These are phyloP conservation scores for Agonopterix subpropinquella DNA, from an alignment of 2,888 invertebrate genomes.

Conservation along the genomic window DNA sequence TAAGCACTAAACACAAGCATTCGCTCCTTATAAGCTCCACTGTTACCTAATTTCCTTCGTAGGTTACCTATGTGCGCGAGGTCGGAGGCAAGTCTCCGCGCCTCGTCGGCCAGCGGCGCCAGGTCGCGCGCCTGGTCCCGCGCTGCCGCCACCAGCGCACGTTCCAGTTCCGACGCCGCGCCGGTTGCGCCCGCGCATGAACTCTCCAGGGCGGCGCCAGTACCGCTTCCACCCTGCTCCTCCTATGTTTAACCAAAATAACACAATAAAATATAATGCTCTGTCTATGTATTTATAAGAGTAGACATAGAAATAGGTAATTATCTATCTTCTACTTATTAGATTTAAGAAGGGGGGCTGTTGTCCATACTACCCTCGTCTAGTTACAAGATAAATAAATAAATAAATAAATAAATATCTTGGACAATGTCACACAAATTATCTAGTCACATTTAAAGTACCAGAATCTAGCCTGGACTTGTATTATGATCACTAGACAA, in stretches of 20 bases:
- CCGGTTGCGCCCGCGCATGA: constrained; percentile 82
- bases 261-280: no score
- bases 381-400: no score
- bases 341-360: no score
- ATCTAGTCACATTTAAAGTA: no score
- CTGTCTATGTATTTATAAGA: no score
- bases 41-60: constrained; percentile 53
- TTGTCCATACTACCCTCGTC: no score
- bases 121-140: constrained; percentile 65
- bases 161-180: constrained; percentile 89
- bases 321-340: no score
- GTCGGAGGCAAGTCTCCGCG: constrained; percentile 61
- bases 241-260: constrained; percentile 31
- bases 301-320: no score
- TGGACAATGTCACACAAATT: no score
- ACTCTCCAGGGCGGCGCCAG: constrained; percentile 68
- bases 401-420: no score
- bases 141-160: constrained; percentile 82
- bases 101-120: constrained; percentile 61
- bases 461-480: no score
- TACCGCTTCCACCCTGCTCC: constrained; percentile 53
- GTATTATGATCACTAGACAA: no score
- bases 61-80: constrained; percentile 70
- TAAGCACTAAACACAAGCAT: constrained; percentile 1
- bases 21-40: constrained; percentile 29